Conservation (phyloP, 2,113 vertebrate species). For the Bolborhynchus lineola region DNA sequence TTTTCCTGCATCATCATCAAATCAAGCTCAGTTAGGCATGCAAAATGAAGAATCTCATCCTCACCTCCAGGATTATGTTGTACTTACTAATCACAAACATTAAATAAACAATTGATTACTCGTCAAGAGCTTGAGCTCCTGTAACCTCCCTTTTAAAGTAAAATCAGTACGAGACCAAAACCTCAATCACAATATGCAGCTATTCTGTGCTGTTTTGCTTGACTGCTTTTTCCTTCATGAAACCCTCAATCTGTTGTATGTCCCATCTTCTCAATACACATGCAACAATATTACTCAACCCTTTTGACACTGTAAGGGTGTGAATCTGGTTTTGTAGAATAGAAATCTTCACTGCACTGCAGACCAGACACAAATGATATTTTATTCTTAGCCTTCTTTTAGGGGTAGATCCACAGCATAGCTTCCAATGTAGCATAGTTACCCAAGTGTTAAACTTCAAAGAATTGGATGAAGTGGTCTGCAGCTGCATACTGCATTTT, state of each 20-base stretch:
- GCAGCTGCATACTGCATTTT: background rate
- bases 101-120: background rate
- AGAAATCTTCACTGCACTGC: background rate
- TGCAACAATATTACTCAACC: background rate
- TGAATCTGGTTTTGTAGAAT: background rate
- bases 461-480: background rate
- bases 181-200: background rate
- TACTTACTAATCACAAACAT: background rate
- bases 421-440: background rate
- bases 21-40: background rate
- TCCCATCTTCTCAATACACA: background rate
- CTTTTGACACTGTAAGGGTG: background rate
- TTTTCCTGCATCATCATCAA: constrained; percentile 7
- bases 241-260: background rate
- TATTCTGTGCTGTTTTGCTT: background rate
- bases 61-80: background rate
- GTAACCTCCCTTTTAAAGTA: background rate
- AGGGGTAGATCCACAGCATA: background rate
- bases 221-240: background rate
- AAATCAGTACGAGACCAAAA: background rate
- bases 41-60: background rate
- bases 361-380: background rate
- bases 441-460: background rate
- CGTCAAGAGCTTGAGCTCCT: background rate
- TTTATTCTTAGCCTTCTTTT: background rate